Conservation (phyloP, 2,797 vertebrate species). For the Bucorvus abyssinicus region DNA sequence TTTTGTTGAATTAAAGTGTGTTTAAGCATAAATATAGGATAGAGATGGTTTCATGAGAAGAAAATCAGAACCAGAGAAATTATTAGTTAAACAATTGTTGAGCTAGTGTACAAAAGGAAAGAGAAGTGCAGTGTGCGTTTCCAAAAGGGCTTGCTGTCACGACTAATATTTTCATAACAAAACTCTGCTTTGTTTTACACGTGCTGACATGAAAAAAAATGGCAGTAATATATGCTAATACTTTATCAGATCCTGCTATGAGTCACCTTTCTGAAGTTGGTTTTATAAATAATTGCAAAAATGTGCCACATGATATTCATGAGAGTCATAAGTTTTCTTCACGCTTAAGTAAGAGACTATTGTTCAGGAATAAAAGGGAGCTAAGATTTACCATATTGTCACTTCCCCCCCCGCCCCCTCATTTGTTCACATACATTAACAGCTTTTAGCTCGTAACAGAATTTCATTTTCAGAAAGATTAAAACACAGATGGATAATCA, state of each 20-base stretch:
- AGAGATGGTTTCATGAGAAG: not conserved
- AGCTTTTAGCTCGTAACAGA: constrained; percentile 67
- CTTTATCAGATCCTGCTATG: not conserved
- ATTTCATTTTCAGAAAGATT: constrained; percentile 66
- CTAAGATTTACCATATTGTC: constrained; percentile 34
- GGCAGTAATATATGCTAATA: not conserved
- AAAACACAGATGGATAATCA: constrained; percentile 60
- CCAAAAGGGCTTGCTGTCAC: not conserved
- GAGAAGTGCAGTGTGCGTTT: not conserved
- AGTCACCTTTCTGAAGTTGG: not conserved
- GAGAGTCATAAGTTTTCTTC: not conserved
- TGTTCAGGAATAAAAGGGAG: constrained; percentile 32
- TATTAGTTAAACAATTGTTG: not conserved
- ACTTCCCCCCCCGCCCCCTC: not conserved
- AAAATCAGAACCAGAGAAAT: not conserved
- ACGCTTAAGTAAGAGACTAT: not conserved
- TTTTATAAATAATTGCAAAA: constrained; percentile 31
- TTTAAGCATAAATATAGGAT: not conserved
- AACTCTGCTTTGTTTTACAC: not conserved
- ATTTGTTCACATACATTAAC: constrained; percentile 66
- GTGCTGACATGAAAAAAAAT: not conserved
- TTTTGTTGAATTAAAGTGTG: not conserved
- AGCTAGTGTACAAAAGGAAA: not conserved
- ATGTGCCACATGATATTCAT: not conserved
- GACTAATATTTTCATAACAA: not conserved